phyloP scores from a whole-genome alignment of 2,113 vertebrate species.

The Lepus europaeus region DNA sequence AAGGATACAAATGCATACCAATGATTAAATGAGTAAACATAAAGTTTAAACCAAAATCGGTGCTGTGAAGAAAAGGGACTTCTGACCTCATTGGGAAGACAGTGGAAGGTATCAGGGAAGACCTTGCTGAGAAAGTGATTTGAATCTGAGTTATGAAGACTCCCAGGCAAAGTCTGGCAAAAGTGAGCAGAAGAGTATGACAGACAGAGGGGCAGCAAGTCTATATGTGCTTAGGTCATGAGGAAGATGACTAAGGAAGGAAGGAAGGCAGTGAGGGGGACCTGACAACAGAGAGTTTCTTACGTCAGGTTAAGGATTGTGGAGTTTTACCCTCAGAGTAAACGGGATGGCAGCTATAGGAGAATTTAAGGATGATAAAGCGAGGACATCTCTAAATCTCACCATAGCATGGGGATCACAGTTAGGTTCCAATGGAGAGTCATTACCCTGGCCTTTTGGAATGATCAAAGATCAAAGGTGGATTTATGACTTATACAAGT shows the following conservation, averaged over 20 bases:
- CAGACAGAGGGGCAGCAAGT: neutral
- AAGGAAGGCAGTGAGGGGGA: neutral
- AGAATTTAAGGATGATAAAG: neutral
- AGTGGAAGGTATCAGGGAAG: neutral
- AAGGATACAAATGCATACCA: neutral
- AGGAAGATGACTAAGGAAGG: neutral
- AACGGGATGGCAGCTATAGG: neutral
- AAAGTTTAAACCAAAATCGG: slow-evolving; percentile 25
- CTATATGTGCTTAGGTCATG: neutral
- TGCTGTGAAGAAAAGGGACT: neutral
- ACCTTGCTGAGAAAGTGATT: neutral
- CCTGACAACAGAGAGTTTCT: neutral
- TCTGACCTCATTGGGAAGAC: neutral
- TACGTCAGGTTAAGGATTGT: neutral
- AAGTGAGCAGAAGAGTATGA: neutral
- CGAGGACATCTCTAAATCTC: neutral
- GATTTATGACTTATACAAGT: neutral
- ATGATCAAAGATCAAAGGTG: neutral
- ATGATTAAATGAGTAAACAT: neutral
- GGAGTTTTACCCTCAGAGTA: neutral
- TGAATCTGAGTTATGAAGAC: neutral
- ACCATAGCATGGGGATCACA: neutral
- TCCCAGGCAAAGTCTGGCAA: neutral
- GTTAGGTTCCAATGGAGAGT: neutral
- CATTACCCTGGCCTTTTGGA: neutral